Percentiles rank a stretch among this genome's conserved stretches.
These are phyloP conservation scores for Ametastegia equiseti DNA, from an alignment of 2,888 invertebrate genomes.

Conservation along the genomic window DNA sequence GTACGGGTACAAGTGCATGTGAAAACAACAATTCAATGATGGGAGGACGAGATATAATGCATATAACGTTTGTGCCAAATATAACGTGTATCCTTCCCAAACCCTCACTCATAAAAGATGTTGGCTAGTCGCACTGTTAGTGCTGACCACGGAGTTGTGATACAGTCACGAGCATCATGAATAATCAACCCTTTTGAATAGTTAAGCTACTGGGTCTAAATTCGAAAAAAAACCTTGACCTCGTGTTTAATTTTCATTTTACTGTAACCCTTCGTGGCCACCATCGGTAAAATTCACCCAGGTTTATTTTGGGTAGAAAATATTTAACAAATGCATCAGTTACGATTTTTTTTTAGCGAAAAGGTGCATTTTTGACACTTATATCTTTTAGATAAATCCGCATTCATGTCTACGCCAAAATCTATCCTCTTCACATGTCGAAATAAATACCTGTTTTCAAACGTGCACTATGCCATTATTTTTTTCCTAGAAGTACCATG, in stretches of 20 bases:
- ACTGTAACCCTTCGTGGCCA: too few species aligned
- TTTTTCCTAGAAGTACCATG: too few species aligned
- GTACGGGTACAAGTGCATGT: background rate
- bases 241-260: background rate
- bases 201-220: constrained; percentile 7
- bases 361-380: too few species aligned
- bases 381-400: too few species aligned
- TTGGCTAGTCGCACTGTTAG: background rate
- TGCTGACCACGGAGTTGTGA: background rate
- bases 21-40: background rate
- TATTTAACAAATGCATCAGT: too few species aligned
- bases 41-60: background rate
- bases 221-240: background rate
- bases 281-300: too few species aligned
- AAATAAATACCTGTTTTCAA: too few species aligned
- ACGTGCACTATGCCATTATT: too few species aligned
- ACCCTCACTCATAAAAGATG: background rate
- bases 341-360: too few species aligned
- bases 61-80: background rate
- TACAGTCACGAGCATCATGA: background rate
- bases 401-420: too few species aligned
- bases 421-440: too few species aligned
- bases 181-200: constrained; percentile 32
- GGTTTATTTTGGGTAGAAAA: too few species aligned
- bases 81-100: background rate